Evolutionary conservation across 2,113 vertebrate genomes (phyloP).

Genomic region (Paedocypris sp.): DNA sequence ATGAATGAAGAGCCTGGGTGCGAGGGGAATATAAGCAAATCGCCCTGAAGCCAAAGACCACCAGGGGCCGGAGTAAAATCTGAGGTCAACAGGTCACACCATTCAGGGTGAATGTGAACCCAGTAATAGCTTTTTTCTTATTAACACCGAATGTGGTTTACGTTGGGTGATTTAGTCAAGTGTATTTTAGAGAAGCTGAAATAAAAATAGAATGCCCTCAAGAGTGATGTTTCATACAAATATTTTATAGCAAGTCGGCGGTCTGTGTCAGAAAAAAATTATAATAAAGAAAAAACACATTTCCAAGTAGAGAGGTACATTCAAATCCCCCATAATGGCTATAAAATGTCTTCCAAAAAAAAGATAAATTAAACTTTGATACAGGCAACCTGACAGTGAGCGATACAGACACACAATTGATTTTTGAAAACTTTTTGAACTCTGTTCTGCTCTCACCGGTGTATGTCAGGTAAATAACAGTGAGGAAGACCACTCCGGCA

Average conservation of each 20-base stretch:
- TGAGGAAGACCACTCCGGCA: conserved; percentile 74
- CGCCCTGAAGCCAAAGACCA: neutral
- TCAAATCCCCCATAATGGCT: too few species aligned
- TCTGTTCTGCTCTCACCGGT: conserved; percentile 61
- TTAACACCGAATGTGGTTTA: neutral
- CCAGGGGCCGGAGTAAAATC: neutral
- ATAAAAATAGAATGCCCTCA: neutral
- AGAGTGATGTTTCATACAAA: neutral
- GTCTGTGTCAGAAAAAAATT: neutral
- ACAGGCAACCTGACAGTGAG: too few species aligned
- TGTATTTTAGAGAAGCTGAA: neutral
- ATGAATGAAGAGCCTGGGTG: conserved; percentile 26
- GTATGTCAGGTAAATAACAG: conserved; percentile 81
- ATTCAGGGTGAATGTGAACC: neutral
- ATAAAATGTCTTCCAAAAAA: too few species aligned
- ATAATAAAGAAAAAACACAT: neutral
- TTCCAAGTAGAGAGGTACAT: too few species aligned
- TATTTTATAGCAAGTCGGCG: neutral
- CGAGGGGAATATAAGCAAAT: conserved; percentile 17
- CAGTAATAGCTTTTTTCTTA: too few species aligned
- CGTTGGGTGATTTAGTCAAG: neutral
- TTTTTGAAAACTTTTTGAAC: neutral
- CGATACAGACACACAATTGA: too few species aligned
- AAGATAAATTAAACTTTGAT: too few species aligned
- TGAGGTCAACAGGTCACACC: neutral